A percentile compares a stretch with the other conserved stretches of the same genome.
Conservation (phyloP, 1,140 invertebrate genomes). For the Palaemon carinicauda region DNA sequence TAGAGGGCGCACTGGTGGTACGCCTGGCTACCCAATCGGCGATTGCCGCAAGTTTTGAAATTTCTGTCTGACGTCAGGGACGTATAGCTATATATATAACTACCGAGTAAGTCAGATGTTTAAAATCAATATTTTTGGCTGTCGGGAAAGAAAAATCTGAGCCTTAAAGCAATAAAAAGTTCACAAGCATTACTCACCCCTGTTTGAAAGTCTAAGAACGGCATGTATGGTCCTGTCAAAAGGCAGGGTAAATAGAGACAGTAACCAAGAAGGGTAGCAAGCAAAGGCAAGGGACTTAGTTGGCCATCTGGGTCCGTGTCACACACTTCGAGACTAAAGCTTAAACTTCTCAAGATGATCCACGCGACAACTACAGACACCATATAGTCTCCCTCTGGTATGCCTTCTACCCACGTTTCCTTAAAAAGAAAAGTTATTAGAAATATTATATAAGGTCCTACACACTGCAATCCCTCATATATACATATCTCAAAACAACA, state of each 20-base stretch:
- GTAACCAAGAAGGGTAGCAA: slow-evolving; percentile 73
- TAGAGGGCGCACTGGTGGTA: too few species aligned
- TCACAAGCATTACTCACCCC: slow-evolving; percentile 65
- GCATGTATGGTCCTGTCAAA: slow-evolving; percentile 80
- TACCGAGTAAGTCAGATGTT: too few species aligned
- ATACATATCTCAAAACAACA: too few species aligned
- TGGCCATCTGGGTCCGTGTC: slow-evolving; percentile 61
- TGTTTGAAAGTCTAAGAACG: slow-evolving; percentile 74
- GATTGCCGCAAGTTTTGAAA: too few species aligned
- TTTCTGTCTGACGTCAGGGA: too few species aligned
- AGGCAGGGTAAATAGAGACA: slow-evolving; percentile 82
- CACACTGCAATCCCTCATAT: too few species aligned
- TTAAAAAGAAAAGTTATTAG: not conserved
- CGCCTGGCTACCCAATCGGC: too few species aligned
- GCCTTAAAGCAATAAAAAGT: not conserved
- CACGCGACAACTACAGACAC: slow-evolving; percentile 66
- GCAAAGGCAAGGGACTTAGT: slow-evolving; percentile 62
- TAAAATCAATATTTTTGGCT: too few species aligned
- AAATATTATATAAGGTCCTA: too few species aligned
- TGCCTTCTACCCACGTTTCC: slow-evolving; percentile 37
- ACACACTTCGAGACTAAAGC: slow-evolving; percentile 68
- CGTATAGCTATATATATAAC: too few species aligned
- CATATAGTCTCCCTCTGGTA: slow-evolving; percentile 51
- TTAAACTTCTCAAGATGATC: slow-evolving; percentile 69
- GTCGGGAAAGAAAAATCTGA: too few species aligned